These are phyloP conservation scores for Leptopilina myrica DNA, from an alignment of 2,888 invertebrate genomes.

Conservation along the genomic window DNA sequence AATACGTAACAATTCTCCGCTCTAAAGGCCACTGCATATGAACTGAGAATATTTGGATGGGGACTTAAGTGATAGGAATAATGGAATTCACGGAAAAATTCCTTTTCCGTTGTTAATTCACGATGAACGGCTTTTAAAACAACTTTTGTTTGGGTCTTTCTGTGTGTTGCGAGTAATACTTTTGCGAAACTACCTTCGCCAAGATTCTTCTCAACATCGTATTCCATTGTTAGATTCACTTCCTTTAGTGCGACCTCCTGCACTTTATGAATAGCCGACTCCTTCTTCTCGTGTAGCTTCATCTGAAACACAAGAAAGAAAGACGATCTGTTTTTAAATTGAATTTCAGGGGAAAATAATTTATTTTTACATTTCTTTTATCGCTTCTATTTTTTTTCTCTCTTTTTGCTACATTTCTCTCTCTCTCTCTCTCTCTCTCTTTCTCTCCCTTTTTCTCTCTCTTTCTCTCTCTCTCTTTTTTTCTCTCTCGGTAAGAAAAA, in stretches of 20 bases:
- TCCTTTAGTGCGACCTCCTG: constrained; percentile 79
- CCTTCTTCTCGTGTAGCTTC: constrained; percentile 75
- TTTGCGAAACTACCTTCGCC: constrained; percentile 85
- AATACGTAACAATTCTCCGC: constrained; percentile 80
- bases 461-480: too few species aligned
- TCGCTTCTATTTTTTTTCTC: too few species aligned
- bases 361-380: too few species aligned
- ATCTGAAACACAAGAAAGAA: constrained; percentile 63
- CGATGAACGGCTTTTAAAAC: constrained; percentile 84
- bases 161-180: constrained; percentile 81
- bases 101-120: constrained; percentile 79
- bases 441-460: too few species aligned
- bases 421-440: too few species aligned
- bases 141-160: constrained; percentile 81
- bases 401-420: too few species aligned
- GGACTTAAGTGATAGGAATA: constrained; percentile 88
- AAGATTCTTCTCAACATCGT: constrained; percentile 81
- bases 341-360: too few species aligned
- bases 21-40: constrained; percentile 85
- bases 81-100: constrained; percentile 87
- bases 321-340: background rate
- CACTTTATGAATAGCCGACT: constrained; percentile 78
- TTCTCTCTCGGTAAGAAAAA: too few species aligned
- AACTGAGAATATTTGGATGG: constrained; percentile 86
- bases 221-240: constrained; percentile 80